Conservation (phyloP, 1,140 invertebrate species). For the Lepeophtheirus salmonis region DNA sequence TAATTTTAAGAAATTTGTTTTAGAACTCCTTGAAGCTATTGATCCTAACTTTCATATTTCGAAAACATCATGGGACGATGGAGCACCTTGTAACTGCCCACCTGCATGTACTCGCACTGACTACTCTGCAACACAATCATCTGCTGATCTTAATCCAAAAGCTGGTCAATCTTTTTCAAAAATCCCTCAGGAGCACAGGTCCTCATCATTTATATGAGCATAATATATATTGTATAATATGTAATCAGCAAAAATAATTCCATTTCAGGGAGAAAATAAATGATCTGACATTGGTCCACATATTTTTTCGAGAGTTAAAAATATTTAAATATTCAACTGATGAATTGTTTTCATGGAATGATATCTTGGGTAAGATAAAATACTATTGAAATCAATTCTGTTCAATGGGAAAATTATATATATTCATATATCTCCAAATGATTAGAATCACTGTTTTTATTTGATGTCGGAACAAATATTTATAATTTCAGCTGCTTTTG, state of each 20-base stretch:
- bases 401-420: too few species aligned
- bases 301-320: constrained; percentile 6
- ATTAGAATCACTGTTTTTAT: too few species aligned
- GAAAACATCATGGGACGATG: background rate
- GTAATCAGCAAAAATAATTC: too few species aligned
- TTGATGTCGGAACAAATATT: too few species aligned
- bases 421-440: background rate
- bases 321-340: constrained; percentile 8
- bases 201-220: background rate
- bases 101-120: constrained; percentile 2
- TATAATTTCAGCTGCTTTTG: constrained; percentile 4
- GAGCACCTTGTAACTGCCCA: constrained; percentile 7
- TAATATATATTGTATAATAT: background rate
- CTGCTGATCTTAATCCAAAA: background rate
- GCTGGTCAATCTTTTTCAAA: background rate
- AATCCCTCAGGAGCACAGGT: background rate
- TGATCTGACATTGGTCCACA: constrained; percentile 9
- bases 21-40: background rate
- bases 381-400: background rate
- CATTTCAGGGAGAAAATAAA: constrained; percentile 2
- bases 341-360: constrained; percentile 13
- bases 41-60: background rate
- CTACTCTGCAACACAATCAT: constrained; percentile 7
- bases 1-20: background rate
- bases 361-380: constrained; percentile 6